A percentile compares a stretch with the other conserved stretches of the same genome.
Evolutionary conservation across 1,140 invertebrate genomes (phyloP).

Genomic region (Macrotrachela quadricornifera): DNA sequence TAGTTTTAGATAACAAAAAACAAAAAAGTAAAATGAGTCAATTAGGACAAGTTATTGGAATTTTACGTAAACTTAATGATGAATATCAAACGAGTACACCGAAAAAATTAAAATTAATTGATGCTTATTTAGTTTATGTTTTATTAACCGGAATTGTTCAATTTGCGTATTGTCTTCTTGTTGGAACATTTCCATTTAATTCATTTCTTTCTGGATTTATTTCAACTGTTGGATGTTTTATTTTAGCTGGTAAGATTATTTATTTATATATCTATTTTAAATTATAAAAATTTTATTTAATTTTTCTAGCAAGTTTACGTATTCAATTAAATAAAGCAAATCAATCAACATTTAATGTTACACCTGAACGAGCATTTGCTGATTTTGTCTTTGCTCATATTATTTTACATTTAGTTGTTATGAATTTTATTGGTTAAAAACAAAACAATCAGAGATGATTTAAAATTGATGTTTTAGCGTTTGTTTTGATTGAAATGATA

Average conservation of each 20-base stretch:
- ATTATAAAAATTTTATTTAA: background rate
- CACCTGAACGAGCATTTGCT: slow-evolving; percentile 84
- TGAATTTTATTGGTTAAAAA: slow-evolving; percentile 94
- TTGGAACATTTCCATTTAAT: slow-evolving; percentile 98
- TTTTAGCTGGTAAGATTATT: slow-evolving; percentile 56
- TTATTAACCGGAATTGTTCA: slow-evolving; percentile 78
- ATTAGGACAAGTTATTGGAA: no score
- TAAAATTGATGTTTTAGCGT: no score
- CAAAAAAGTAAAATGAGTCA: no score
- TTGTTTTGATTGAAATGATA: no score
- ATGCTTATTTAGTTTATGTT: slow-evolving; percentile 84
- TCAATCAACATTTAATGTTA: slow-evolving; percentile 75
- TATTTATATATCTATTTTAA: background rate
- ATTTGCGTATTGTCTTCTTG: slow-evolving; percentile 83
- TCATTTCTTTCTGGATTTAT: slow-evolving; percentile 97
- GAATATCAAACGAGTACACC: slow-evolving; percentile 37
- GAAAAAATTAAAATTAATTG: slow-evolving; percentile 82
- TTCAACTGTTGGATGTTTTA: slow-evolving; percentile 82
- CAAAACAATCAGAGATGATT: background rate
- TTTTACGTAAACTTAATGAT: no score
- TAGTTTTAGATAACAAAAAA: no score
- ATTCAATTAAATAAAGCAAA: slow-evolving; percentile 94
- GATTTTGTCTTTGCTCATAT: slow-evolving; percentile 97
- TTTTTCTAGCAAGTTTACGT: slow-evolving; percentile 69
- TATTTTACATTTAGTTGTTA: slow-evolving; percentile 81